Evolutionary conservation across 2,797 vertebrate genomes (phyloP), one percentile per base, ranked within the genome.

Genomic region (Momotus momota): DNA sequence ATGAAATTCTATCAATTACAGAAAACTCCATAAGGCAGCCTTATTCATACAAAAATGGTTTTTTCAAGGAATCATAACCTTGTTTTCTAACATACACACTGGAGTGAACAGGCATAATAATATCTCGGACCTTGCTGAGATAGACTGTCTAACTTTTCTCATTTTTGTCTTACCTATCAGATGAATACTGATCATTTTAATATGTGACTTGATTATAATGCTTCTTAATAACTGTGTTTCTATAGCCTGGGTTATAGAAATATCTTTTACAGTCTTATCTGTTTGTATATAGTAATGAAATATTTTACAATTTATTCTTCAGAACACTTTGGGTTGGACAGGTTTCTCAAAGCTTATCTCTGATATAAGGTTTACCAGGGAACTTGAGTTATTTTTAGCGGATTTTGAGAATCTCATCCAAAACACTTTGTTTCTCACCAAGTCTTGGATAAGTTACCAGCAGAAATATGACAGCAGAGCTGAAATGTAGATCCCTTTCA

Each of bases 11-110:
- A 52, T 65, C 77, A 79, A 4, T 75, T 91, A 87, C 27, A 79
- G 46, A 43, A 90, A 95, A 73, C 31, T 43, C 21, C 29, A 64
- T 77, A 46, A 87, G 4, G 23, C 51, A 81, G 12, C 7, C 6
- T 88, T 86, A 73, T 46, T 80, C 25, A 55, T 33, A 90, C 22
- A 79, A 86, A 95, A 88, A 69, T 2, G 9, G 5, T 80, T 85
- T 87, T 77, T 95, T 88, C 60, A 94, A 58, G 55, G 90, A 87
- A 82, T 90, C 64, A 25, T 64, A 70, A 82, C 38, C 51, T 70
- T 46, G 35, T 51, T 94, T 88, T 72, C 73, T 65, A 90, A 65
- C 7, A 88, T 27, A 52, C 16, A 6, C 87, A 72, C 52, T 18
- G n/a, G 89, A 38, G 45, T 57, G 12, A 91, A 87, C 61, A 85